These are phyloP conservation scores for Rotaria magnacalcarata DNA, from an alignment of 2,888 invertebrate genomes.

Conservation along the genomic window DNA sequence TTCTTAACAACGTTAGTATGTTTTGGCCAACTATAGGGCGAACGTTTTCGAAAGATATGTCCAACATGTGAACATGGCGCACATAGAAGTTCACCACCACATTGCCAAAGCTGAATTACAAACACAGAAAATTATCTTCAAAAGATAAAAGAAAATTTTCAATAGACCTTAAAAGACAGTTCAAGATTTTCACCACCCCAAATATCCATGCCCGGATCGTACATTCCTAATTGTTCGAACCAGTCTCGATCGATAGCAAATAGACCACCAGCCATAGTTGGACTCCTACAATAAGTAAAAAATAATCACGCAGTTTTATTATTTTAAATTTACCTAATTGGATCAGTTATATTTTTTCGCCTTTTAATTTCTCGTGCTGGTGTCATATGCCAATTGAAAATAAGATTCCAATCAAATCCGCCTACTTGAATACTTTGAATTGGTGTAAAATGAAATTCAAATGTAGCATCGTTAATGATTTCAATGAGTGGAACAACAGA, in stretches of 20 bases:
- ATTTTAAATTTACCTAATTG: slow-evolving; percentile 54
- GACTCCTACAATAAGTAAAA: slow-evolving; percentile 55
- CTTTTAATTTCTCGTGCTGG: slow-evolving; percentile 68
- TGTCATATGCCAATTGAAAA: slow-evolving; percentile 97
- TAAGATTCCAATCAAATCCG: slow-evolving; percentile 67
- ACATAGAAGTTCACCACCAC: slow-evolving; percentile 92
- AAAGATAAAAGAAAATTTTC: background rate
- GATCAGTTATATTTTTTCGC: slow-evolving; percentile 50
- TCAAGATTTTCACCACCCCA: slow-evolving; percentile 99
- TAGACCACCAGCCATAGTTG: slow-evolving; percentile 96
- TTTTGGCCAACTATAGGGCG: slow-evolving; percentile 94
- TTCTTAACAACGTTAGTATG: slow-evolving; percentile 93
- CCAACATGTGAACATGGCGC: slow-evolving; percentile 98
- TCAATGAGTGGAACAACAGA: slow-evolving; percentile 49
- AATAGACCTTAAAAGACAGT: slow-evolving; percentile 85
- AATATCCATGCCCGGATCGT: slow-evolving; percentile 97
- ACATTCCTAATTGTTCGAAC: slow-evolving; percentile 89
- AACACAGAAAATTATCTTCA: background rate
- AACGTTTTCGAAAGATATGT: slow-evolving; percentile 93
- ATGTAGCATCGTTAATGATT: slow-evolving; percentile 48
- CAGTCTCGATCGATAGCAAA: slow-evolving; percentile 89
- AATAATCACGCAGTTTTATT: too few relatives aligned
- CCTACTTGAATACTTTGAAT: slow-evolving; percentile 65
- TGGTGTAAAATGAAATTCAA: slow-evolving; percentile 37
- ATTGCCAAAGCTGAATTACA: slow-evolving; percentile 75